Conservation (phyloP, 1,140 invertebrate species). For the Caenorhabditis remanei region DNA sequence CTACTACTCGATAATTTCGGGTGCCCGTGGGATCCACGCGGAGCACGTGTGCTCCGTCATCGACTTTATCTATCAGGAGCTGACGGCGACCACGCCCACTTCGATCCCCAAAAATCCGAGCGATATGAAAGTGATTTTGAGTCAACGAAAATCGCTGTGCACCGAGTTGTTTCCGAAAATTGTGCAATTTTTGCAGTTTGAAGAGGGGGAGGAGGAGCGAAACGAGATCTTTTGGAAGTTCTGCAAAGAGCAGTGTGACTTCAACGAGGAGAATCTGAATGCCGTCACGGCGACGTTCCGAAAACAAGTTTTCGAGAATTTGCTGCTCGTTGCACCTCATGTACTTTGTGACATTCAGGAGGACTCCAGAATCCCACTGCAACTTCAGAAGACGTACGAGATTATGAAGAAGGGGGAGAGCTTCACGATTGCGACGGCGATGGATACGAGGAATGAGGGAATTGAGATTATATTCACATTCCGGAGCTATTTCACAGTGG, state of each 20-base stretch:
- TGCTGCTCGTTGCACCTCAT: neutral
- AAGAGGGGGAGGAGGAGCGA: neutral
- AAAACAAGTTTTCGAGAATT: neutral
- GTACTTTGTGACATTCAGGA: neutral
- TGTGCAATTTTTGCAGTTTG: neutral
- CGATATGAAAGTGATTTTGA: neutral
- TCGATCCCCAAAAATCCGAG: neutral
- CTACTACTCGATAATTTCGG: neutral
- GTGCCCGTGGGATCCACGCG: neutral
- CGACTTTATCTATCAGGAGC: constrained; percentile 3
- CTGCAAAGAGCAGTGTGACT: neutral
- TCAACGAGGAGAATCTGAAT: constrained; percentile 4
- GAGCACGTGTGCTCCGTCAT: neutral
- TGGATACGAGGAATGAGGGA: constrained; percentile 33
- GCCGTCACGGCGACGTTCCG: neutral
- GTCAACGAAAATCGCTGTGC: constrained; percentile 1
- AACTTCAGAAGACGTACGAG: constrained; percentile 12
- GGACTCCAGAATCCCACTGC: neutral
- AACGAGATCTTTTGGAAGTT: neutral
- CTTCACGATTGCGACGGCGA: neutral
- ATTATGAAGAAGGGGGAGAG: constrained; percentile 35
- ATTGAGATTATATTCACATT: constrained; percentile 12
- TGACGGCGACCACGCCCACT: neutral
- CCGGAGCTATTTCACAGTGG: neutral
- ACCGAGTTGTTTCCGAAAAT: neutral